These are phyloP conservation scores for Crypturellus undulatus DNA, from an alignment of 2,113 vertebrate genomes.

Conservation along the genomic window DNA sequence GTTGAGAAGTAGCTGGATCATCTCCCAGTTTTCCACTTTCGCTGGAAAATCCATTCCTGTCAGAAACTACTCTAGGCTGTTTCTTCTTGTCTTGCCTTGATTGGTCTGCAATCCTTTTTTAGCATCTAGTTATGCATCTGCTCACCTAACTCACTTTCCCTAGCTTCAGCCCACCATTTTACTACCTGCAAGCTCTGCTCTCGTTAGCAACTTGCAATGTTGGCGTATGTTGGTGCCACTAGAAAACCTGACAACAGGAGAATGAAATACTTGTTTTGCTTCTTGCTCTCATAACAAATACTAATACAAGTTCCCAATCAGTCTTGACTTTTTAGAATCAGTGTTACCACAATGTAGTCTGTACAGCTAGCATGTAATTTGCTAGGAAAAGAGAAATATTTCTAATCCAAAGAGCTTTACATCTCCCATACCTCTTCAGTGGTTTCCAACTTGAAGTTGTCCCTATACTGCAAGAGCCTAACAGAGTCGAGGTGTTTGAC, in stretches of 20 bases:
- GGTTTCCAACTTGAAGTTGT: neutral
- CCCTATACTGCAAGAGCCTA: neutral
- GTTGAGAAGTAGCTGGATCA: neutral
- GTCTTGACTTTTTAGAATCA: neutral
- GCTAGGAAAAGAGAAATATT: neutral
- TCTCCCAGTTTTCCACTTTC: neutral
- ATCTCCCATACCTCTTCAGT: neutral
- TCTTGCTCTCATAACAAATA: neutral
- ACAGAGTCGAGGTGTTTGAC: neutral
- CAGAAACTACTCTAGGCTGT: neutral
- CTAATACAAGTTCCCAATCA: neutral
- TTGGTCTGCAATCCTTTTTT: neutral
- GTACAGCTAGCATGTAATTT: neutral
- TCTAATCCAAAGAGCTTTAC: neutral
- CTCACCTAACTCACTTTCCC: neutral
- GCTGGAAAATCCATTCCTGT: neutral
- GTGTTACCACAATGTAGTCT: neutral
- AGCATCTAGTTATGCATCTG: accelerated
- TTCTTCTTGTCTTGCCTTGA: neutral
- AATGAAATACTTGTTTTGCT: neutral
- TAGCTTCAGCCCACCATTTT: neutral
- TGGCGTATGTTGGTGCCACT: too few species aligned
- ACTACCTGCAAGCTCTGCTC: neutral
- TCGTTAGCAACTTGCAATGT: neutral
- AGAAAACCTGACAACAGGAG: neutral